phyloP scores from a whole-genome alignment of 2,113 vertebrate genomes.

The Cephalophus harveyi region DNA sequence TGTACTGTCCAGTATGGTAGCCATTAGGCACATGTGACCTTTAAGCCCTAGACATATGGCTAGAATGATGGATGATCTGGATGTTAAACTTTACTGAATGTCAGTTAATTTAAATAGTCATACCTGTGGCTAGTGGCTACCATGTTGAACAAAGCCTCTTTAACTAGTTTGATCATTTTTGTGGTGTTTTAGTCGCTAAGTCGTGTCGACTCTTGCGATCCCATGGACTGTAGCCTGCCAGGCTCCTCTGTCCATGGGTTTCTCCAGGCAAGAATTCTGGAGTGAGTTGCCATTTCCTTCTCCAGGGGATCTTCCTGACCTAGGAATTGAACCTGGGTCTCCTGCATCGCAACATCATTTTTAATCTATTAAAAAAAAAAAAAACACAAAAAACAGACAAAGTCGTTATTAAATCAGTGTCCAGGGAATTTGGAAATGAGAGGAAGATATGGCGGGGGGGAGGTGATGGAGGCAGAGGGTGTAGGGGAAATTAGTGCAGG shows the following conservation, averaged over 20 bases:
- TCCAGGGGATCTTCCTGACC: neutral
- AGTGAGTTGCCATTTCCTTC: neutral
- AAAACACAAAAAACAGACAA: neutral
- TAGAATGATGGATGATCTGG: neutral
- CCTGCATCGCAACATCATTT: neutral
- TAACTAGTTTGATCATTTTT: neutral
- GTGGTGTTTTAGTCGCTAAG: neutral
- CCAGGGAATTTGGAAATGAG: neutral
- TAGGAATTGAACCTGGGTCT: neutral
- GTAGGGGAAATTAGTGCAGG: neutral
- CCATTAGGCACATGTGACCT: neutral
- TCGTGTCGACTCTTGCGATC: accelerated
- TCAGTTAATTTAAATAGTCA: neutral
- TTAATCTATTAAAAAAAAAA: neutral
- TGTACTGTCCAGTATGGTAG: neutral
- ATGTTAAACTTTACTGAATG: neutral
- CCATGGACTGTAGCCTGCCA: neutral
- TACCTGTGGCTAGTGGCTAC: neutral
- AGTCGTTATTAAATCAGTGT: neutral
- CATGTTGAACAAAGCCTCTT: neutral
- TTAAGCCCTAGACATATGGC: neutral
- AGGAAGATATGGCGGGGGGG: neutral
- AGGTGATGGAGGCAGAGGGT: neutral
- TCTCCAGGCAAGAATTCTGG: neutral
- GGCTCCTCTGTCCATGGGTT: neutral